These are phyloP conservation scores for Chascanopsetta lugubris DNA, from an alignment of 2,113 vertebrate species.

Conservation along the genomic window DNA sequence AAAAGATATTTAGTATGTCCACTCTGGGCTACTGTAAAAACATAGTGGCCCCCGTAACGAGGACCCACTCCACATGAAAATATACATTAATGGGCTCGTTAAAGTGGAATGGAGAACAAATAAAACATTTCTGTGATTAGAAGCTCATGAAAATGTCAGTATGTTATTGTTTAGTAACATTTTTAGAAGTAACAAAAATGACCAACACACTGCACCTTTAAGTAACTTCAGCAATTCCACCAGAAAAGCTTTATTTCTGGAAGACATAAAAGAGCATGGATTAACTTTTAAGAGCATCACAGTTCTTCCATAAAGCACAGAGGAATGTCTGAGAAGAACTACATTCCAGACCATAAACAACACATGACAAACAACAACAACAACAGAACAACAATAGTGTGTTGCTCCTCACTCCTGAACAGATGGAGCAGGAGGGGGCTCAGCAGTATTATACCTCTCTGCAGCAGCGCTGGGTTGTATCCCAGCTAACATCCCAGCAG, in stretches of 20 bases:
- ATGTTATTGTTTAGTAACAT: too few species aligned
- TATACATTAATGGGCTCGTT: too few species aligned
- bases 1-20: too few species aligned
- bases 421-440: conserved; percentile 20
- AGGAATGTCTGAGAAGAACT: conserved; percentile 36
- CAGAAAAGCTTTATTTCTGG: conserved; percentile 34
- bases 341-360: conserved; percentile 36
- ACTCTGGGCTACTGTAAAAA: too few species aligned
- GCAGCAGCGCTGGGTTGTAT: conserved; percentile 2
- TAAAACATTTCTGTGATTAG: too few species aligned
- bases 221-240: background rate
- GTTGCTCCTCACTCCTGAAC: too few species aligned
- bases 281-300: conserved; percentile 12
- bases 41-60: too few species aligned
- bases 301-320: conserved; percentile 17
- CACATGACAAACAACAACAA: conserved; percentile 18
- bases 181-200: too few species aligned
- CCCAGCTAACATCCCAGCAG: conserved; percentile 74
- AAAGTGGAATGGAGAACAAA: too few species aligned
- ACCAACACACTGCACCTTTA: too few species aligned
- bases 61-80: too few species aligned
- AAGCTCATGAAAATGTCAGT: too few species aligned
- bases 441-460: conserved; percentile 24
- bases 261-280: conserved; percentile 28
- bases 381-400: conserved; percentile 46